phyloP scores from a whole-genome alignment of 2,888 invertebrate genomes.

The Abrostola tripartita region DNA sequence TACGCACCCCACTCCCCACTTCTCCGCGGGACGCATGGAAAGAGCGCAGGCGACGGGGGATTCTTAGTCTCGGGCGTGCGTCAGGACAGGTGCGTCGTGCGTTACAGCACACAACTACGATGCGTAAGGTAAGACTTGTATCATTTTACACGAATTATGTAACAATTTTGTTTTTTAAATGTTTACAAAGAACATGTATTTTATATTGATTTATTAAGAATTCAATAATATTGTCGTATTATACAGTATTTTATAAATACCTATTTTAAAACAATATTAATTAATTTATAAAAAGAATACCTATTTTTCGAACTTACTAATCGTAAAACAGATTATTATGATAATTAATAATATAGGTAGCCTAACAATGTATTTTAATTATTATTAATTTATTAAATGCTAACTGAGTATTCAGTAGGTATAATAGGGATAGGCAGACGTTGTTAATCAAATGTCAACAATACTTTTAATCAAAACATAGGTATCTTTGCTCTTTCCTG shows the following conservation, averaged over 20 bases:
- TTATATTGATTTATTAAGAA: no score
- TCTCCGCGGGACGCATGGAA: constrained; percentile 4
- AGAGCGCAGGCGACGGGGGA: constrained; percentile 3
- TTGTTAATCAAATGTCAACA: no score
- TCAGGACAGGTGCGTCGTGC: constrained; percentile 3
- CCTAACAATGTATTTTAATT: constrained; percentile 1
- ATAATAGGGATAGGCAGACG: no score
- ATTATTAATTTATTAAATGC: neutral
- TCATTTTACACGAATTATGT: constrained; percentile 18
- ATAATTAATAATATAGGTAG: constrained; percentile 9
- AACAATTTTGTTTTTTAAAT: constrained; percentile 8
- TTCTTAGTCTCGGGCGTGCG: constrained; percentile 8
- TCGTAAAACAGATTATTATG: constrained; percentile 4
- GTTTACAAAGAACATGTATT: constrained; percentile 5
- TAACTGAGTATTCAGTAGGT: no score
- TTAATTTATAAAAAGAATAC: constrained; percentile 10
- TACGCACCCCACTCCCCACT: neutral
- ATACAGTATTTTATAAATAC: constrained; percentile 10
- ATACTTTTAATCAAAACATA: no score
- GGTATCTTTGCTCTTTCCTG: no score
- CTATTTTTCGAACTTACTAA: constrained; percentile 8
- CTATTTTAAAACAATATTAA: constrained; percentile 10
- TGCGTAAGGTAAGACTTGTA: constrained; percentile 13
- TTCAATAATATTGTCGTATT: constrained; percentile 10
- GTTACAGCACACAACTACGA: constrained; percentile 16